Base-by-base conservation (phyloP, 2,113 vertebrate genomes). In the Corythornis cristatus region DNA sequence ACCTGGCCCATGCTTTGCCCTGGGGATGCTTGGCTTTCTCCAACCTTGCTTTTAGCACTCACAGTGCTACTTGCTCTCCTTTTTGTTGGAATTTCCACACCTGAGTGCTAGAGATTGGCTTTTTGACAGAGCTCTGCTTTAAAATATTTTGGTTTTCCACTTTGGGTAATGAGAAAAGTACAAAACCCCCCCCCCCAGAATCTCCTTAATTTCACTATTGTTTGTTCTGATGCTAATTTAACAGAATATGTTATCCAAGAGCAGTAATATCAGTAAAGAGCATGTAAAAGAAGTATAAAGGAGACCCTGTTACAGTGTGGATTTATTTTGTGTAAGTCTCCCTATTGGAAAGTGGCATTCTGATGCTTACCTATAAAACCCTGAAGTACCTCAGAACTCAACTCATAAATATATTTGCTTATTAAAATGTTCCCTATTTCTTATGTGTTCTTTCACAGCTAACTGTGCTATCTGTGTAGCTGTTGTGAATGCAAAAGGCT, bases 381-480 rank as follows among this genome's bases (percentile, higher is more conserved):
- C 22, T 33, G 25, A 37, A 43, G 29, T 29, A 25, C 17, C 23
- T 65, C 12, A 14, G 25, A 76, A 60, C 66, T 62, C 75, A 42
- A 62, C 53, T 43, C 3, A 33, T 54, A 37, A 29, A 43, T 75
- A 46, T 45, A 17, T 84, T 88, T 50, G 11, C 50, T 90, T 93
- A 71, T 75, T 89, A 79, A 75, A 83, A 35, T 13, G 15, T 45
- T 56, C 43, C 33, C 29, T 9, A n/a, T 71, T 83, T 80, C 48
- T 85, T 90, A 73, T 85, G 11, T 85, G 20, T 61, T 95, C 85
- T 89, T 57, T 43, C 43, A 57, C 33, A 37, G 72, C 48, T 90
- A 51, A 93, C 95, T 65, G 64, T 22, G 72, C 75, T 43, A 16
- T 83, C 75, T 56, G 31, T 15, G 6, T 65, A 42, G 60, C 88